phyloP scores from a whole-genome alignment of 2,113 vertebrate genomes.

The Cavia porcellus region DNA sequence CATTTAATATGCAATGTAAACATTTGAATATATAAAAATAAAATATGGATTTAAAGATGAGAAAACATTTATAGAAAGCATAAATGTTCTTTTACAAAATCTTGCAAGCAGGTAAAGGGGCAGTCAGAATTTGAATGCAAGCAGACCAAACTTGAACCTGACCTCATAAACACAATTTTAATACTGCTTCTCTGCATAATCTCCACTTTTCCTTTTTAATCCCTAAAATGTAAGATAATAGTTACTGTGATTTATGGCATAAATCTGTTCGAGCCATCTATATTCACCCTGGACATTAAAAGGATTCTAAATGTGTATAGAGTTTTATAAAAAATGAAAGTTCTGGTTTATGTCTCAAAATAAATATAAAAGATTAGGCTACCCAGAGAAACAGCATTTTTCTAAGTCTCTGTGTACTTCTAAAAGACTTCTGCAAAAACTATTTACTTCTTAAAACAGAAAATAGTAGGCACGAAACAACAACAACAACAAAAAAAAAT shows the following conservation, averaged over 20 bases:
- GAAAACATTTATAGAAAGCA: neutral
- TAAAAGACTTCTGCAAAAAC: neutral
- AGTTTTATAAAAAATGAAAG: slow-evolving; percentile 31
- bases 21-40: neutral
- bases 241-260: neutral
- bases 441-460: neutral
- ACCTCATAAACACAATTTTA: neutral
- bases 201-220: slow-evolving; percentile 36
- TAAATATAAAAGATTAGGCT: slow-evolving; percentile 57
- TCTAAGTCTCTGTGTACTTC: neutral
- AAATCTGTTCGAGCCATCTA: neutral
- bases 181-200: neutral
- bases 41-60: slow-evolving; percentile 16
- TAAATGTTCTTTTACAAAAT: neutral
- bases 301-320: neutral
- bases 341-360: slow-evolving; percentile 59
- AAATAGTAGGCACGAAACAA: neutral
- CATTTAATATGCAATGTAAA: neutral
- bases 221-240: neutral
- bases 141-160: neutral
- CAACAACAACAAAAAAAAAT: slow-evolving; percentile 44
- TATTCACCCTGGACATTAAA: slow-evolving; percentile 66
- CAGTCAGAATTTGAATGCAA: neutral
- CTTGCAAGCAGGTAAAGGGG: neutral
- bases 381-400: neutral